These are phyloP conservation scores for Corythaeola cristata DNA, from an alignment of 2,113 vertebrate species.

Conservation along the genomic window DNA sequence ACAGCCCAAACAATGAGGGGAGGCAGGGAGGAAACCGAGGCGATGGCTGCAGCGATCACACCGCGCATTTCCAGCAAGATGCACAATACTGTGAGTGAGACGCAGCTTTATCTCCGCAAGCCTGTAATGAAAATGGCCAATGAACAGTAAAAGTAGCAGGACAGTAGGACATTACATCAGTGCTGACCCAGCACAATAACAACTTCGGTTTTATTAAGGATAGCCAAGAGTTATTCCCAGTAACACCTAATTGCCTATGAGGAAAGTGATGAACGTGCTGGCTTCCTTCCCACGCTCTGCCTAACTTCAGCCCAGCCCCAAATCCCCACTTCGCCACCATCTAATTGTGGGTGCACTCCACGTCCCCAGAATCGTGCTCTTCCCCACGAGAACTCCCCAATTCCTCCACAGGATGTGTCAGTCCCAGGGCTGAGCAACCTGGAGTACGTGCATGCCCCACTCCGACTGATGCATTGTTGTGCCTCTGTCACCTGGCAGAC, in stretches of 20 bases:
- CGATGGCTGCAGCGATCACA: background rate
- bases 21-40: background rate
- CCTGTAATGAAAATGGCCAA: background rate
- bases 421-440: background rate
- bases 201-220: background rate
- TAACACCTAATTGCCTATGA: background rate
- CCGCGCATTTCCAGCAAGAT: background rate
- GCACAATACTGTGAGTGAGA: fast-evolving
- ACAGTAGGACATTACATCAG: background rate
- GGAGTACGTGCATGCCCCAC: fast-evolving
- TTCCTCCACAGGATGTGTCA: fast-evolving
- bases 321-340: background rate
- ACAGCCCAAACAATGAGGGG: background rate
- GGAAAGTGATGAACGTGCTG: background rate
- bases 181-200: background rate
- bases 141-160: background rate
- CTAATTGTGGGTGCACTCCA: background rate
- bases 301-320: background rate
- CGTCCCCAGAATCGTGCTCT: background rate
- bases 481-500: background rate
- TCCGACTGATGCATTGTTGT: fast-evolving
- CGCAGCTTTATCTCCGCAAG: background rate
- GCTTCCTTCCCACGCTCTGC: background rate
- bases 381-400: background rate
- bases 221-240: background rate